A percentile compares a stretch with the other conserved stretches of the same genome.
These are phyloP conservation scores for Tipula lateralis DNA, from an alignment of 2,888 invertebrate species.

Conservation along the genomic window DNA sequence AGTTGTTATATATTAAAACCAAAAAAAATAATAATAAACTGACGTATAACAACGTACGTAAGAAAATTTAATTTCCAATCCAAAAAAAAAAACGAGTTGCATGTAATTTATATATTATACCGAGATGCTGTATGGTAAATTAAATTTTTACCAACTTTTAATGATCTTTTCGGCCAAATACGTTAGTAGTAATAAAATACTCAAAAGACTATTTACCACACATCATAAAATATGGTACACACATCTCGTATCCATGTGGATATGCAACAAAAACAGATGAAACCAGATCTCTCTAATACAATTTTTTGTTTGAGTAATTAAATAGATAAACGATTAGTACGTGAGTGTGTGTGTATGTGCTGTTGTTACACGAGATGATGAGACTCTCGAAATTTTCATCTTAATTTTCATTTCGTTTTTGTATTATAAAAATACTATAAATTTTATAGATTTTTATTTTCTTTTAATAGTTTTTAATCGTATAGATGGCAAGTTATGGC, in stretches of 20 bases:
- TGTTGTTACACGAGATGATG: neutral
- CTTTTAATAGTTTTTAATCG: slow-evolving; percentile 15
- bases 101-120: neutral
- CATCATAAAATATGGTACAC: neutral
- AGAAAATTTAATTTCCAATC: neutral
- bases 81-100: neutral
- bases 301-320: neutral
- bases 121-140: neutral
- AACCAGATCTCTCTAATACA: neutral
- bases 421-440: slow-evolving; percentile 12
- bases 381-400: slow-evolving; percentile 9
- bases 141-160: slow-evolving; percentile 9
- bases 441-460: neutral
- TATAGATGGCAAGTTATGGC: neutral
- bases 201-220: slow-evolving; percentile 14
- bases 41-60: neutral
- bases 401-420: neutral
- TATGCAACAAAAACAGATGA: neutral
- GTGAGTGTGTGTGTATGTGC: neutral
- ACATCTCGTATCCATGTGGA: neutral
- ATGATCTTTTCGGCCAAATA: neutral
- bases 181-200: neutral
- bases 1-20: neutral
- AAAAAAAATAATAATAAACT: neutral
- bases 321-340: slow-evolving; percentile 24